Evolutionary conservation across 2,797 vertebrate species (phyloP).

Genomic region (Sebastes jordani): DNA sequence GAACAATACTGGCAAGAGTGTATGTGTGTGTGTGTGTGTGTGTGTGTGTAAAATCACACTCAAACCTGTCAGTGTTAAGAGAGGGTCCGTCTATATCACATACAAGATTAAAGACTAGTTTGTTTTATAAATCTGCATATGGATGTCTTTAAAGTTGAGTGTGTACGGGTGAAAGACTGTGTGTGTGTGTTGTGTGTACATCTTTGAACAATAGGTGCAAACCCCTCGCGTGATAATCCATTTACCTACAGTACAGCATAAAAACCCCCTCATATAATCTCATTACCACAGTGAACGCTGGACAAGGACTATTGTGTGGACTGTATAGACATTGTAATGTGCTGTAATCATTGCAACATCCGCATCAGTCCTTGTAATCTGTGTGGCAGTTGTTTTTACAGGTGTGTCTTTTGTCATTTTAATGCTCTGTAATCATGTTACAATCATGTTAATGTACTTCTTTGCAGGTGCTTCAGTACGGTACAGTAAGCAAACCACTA

Average conservation of each 20-base stretch:
- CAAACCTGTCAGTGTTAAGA: neutral
- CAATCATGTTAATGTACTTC: conserved; percentile 21
- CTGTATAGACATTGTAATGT: conserved; percentile 32
- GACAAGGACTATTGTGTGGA: conserved; percentile 43
- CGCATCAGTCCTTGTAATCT: conserved; percentile 35
- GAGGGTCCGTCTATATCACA: neutral
- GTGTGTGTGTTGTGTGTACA: neutral
- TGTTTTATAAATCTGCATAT: neutral
- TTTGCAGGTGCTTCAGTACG: neutral
- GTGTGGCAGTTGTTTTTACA: conserved; percentile 30
- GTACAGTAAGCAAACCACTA: conserved; percentile 3
- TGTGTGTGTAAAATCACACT: neutral
- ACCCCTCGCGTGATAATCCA: conserved; percentile 59
- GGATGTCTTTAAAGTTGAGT: neutral
- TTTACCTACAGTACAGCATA: conserved; percentile 68
- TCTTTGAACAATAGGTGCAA: conserved; percentile 66
- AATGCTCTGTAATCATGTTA: conserved; percentile 45
- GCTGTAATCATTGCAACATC: conserved; percentile 56
- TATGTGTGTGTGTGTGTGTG: neutral
- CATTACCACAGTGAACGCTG: conserved; percentile 53
- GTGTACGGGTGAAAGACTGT: neutral
- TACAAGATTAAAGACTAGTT: neutral
- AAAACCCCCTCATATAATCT: conserved; percentile 58
- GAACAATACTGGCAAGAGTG: conserved; percentile 33
- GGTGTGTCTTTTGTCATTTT: conserved; percentile 51